Percentiles rank a stretch among this genome's conserved stretches.
Conservation (phyloP, 2,797 vertebrate species). For the Manis crassicaudata region DNA sequence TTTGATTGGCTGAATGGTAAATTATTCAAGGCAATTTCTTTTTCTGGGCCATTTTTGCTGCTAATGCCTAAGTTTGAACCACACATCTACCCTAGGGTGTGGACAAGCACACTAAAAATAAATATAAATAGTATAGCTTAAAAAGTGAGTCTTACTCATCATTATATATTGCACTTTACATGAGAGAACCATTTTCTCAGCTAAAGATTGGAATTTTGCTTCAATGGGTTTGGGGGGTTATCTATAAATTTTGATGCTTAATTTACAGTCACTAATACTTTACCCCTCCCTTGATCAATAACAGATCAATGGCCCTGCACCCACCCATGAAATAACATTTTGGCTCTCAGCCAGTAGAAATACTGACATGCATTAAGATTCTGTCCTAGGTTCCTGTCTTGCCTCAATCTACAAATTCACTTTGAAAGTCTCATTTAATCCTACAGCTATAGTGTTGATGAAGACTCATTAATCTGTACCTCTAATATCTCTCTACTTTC, state of each 20-base stretch:
- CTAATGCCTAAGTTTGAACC: not conserved
- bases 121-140: not conserved
- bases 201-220: not conserved
- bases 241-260: not conserved
- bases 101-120: not conserved
- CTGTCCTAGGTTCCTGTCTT: not conserved
- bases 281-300: not conserved
- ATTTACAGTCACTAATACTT: not conserved
- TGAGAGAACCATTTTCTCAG: not conserved
- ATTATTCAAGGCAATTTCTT: slow-evolving; percentile 22
- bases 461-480: not conserved
- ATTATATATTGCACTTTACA: not conserved
- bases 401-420: not conserved
- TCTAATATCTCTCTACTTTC: not conserved
- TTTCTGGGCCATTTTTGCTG: not conserved
- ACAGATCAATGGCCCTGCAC: not conserved
- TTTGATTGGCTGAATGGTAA: not conserved
- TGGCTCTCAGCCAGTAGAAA: not conserved
- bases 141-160: not conserved
- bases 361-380: not conserved
- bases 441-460: not conserved
- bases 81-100: not conserved
- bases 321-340: not conserved
- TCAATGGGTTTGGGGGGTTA: not conserved
- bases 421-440: slow-evolving; percentile 16